phyloP scores from a whole-genome alignment of 1,140 invertebrate genomes.

The Drosophila neocordata region DNA sequence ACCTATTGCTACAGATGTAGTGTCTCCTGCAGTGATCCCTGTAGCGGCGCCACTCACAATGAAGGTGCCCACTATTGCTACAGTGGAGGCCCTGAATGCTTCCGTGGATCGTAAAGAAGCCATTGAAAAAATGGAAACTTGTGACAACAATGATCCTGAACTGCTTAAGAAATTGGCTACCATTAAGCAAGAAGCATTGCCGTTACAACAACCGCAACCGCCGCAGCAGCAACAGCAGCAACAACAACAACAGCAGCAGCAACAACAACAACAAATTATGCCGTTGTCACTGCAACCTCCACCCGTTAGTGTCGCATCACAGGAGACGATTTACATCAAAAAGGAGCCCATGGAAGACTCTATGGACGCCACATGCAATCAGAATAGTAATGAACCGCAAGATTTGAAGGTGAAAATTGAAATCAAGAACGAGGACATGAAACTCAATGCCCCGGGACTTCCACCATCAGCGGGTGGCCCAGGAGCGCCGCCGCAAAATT shows the following conservation, averaged over 20 bases:
- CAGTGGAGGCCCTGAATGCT: conserved; percentile 75
- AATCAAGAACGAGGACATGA: conserved; percentile 77
- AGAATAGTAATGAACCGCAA: conserved; percentile 81
- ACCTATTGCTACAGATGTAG: conserved; percentile 25
- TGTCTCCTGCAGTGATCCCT: conserved; percentile 19
- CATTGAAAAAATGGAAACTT: conserved; percentile 74
- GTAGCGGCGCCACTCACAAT: conserved; percentile 50
- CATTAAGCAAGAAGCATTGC: conserved; percentile 76
- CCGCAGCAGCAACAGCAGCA: conserved; percentile 29
- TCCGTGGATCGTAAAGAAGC: conserved; percentile 74
- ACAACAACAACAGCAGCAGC: conserved; percentile 74
- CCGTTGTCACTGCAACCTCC: conserved; percentile 44
- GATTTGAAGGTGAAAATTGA: conserved; percentile 82
- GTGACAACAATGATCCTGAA: conserved; percentile 67
- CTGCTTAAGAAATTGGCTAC: conserved; percentile 78
- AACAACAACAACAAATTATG: conserved; percentile 56
- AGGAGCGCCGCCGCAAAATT: conserved; percentile 36
- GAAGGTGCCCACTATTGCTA: conserved; percentile 77
- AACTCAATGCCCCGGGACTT: conserved; percentile 51
- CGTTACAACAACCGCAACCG: conserved; percentile 36
- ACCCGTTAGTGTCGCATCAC: conserved; percentile 33
- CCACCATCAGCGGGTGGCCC: conserved; percentile 32
- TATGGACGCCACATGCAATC: conserved; percentile 79
- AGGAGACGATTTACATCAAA: conserved; percentile 78
- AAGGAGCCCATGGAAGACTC: conserved; percentile 82